phyloP scores from a whole-genome alignment of 2,113 vertebrate genomes.

The Entelurus aequoreus region DNA sequence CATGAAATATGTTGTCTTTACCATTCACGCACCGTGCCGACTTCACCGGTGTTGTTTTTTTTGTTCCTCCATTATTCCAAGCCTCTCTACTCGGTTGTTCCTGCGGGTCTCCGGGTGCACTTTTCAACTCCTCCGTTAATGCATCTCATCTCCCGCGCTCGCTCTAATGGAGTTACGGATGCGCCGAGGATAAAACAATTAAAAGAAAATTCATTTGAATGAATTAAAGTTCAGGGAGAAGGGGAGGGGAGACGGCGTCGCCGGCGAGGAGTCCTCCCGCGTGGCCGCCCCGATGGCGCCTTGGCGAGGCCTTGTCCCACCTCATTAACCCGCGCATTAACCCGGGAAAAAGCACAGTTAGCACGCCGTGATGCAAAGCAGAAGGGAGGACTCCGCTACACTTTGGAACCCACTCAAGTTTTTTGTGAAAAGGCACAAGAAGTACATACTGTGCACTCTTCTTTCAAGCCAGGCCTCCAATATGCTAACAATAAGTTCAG shows the following conservation, averaged over 20 bases:
- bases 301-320: constrained; percentile 2
- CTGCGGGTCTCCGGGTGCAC: constrained; percentile 3
- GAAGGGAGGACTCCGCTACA: background rate
- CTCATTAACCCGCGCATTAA: constrained; percentile 5
- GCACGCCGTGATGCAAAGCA: background rate
- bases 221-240: constrained; percentile 9
- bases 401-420: no score
- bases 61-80: background rate
- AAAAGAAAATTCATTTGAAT: constrained; percentile 10
- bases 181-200: constrained; percentile 12
- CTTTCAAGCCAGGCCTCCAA: no score
- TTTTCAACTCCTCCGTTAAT: constrained; percentile 9
- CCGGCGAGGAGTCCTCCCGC: background rate
- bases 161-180: constrained; percentile 1
- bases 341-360: background rate
- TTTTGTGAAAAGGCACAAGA: no score
- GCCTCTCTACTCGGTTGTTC: background rate
- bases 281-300: background rate
- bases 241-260: no score
- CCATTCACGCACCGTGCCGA: no score
- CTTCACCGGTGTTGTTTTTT: no score
- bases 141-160: constrained; percentile 8
- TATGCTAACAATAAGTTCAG: no score
- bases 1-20: no score
- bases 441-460: no score